A percentile compares a stretch with the other conserved stretches of the same genome.
Evolutionary conservation across 2,888 invertebrate genomes (phyloP).

Genomic region (Chrysodeixis includens): DNA sequence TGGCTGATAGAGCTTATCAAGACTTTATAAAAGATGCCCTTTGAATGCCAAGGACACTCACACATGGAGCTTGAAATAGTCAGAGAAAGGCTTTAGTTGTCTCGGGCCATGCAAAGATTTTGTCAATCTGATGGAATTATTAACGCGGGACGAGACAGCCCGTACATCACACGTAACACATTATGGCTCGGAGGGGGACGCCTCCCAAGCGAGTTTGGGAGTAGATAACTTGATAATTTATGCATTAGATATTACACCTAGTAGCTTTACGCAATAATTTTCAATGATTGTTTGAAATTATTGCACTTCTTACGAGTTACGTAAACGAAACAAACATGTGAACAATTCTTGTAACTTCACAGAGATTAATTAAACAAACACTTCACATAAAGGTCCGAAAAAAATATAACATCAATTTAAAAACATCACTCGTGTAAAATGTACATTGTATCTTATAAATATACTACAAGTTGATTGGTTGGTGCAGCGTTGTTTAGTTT

Average conservation of each 20-base stretch:
- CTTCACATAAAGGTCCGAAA: not conserved
- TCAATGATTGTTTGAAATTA: constrained; percentile 46
- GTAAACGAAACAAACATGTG: constrained; percentile 39
- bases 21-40: constrained; percentile 66
- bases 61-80: constrained; percentile 49
- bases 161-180: constrained; percentile 68
- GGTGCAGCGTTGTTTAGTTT: too few species aligned
- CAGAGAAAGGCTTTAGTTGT: constrained; percentile 60
- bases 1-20: constrained; percentile 68
- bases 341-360: constrained; percentile 32
- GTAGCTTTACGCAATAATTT: constrained; percentile 59
- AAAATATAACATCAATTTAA: too few species aligned
- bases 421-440: too few species aligned
- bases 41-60: constrained; percentile 62
- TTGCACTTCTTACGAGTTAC: constrained; percentile 29
- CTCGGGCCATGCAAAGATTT: constrained; percentile 70
- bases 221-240: constrained; percentile 80
- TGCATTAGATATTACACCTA: constrained; percentile 73
- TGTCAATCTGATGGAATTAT: constrained; percentile 81
- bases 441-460: too few species aligned
- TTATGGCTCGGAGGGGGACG: constrained; percentile 64
- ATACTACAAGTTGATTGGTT: too few species aligned
- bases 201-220: constrained; percentile 63
- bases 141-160: constrained; percentile 69
- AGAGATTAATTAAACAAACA: constrained; percentile 25